These are phyloP conservation scores for Himalopsyche japonica DNA, from an alignment of 2,888 invertebrate species.

Conservation along the genomic window DNA sequence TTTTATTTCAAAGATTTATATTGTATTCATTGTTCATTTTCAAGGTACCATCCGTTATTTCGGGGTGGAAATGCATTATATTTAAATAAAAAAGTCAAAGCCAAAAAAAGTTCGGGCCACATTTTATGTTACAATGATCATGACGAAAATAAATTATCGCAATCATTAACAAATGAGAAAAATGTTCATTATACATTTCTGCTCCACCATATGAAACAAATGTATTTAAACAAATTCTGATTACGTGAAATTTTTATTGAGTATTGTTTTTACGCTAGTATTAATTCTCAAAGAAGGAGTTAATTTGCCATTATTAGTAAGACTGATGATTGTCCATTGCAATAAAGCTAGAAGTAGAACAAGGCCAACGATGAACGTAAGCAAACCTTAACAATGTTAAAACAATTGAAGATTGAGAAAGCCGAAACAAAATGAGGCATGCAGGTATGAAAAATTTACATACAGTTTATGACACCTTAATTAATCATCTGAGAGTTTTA, in stretches of 20 bases:
- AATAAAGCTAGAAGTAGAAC: background rate
- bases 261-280: background rate
- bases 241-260: background rate
- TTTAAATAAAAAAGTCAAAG: no score
- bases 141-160: no score
- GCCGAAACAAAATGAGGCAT: background rate
- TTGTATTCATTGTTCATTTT: no score
- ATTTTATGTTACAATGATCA: no score
- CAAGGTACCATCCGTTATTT: no score
- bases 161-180: no score
- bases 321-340: background rate
- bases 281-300: background rate
- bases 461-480: background rate
- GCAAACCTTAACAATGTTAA: background rate
- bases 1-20: no score
- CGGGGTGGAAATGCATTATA: no score
- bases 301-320: background rate
- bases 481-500: background rate
- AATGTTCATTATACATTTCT: background rate
- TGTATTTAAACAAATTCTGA: background rate
- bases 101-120: no score
- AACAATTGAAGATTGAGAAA: background rate
- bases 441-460: background rate
- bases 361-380: constrained; percentile 4
- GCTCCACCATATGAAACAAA: background rate